Base-by-base conservation (phyloP, 1,140 invertebrate genomes). In the Apis cerana region DNA sequence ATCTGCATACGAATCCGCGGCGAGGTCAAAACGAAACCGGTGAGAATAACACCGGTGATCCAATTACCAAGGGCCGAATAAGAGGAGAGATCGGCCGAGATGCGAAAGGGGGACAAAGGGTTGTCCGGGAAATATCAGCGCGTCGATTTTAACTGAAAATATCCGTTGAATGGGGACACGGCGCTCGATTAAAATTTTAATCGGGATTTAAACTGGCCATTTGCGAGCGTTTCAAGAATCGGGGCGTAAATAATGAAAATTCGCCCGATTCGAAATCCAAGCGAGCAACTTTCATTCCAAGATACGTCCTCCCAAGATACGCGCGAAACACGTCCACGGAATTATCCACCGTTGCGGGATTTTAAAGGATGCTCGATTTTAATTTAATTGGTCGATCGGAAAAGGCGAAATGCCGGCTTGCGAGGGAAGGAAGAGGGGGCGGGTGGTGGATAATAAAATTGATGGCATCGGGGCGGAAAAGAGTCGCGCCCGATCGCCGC, bases 381-480 rank as follows among this genome's bases (percentile, higher is more conserved):
- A 68, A 75, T 81, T 81, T 68, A 72, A 81, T 81, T 75, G 75
- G 80, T 52, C 52, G 62, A 15, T 33, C 2, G 27, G 52, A 50
- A 21, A 58, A 56, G 64, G 54, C 59, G n/a, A 58, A 27, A 27
- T 27, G 1, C 27, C 27, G n/a, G n/a, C 27, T 27, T 1, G 27
- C 27, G 27, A 27, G n/a, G 23, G 19, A 12, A 33, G 43, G 17
- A 7, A 54, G 54, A 12, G 8, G 59, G 23, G 59, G 1, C 0
- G 10, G 33, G 61, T 80, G 68, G 68, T 85, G 5, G 33, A 43
- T 43, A 88, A 88, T 88, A 88, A 88, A 88, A 88, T 88, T 88
- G 83, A 88, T 85, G 78, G 83, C 71, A 52, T 76, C 80, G 83
- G 50, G n/a, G 33, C 77, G 71, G 80, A 85, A 88, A 88, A 33